These are phyloP conservation scores for Brachionus sp. DNA, from an alignment of 1,140 invertebrate genomes.

Conservation along the genomic window DNA sequence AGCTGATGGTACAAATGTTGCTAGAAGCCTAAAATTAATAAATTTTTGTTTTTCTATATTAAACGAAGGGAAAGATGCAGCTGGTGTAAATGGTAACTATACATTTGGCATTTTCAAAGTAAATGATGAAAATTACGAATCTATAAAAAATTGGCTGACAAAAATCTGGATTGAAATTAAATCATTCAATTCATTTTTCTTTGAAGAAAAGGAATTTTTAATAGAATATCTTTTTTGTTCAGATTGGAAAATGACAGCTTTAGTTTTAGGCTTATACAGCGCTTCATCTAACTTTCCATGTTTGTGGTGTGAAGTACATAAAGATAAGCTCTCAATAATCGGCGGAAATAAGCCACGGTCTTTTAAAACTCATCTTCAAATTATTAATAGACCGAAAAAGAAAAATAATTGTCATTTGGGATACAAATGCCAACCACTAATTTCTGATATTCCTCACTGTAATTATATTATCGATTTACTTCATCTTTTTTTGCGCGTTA, in stretches of 20 bases:
- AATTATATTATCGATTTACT: not conserved
- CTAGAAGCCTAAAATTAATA: not conserved
- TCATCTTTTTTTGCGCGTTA: not conserved
- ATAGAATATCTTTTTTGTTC: not conserved
- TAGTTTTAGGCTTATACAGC: not conserved
- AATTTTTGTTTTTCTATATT: not conserved
- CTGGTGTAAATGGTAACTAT: not conserved
- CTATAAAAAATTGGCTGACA: not conserved
- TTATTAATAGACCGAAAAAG: not conserved
- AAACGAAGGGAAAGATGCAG: not conserved
- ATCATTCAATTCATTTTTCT: not conserved
- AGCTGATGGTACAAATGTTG: not conserved
- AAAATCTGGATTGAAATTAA: not conserved
- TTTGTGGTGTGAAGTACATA: not conserved
- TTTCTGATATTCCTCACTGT: not conserved
- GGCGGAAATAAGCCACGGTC: not conserved
- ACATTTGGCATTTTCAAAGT: not conserved
- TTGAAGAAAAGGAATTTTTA: not conserved
- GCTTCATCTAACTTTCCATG: not conserved
- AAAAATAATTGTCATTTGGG: not conserved
- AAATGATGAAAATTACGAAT: not conserved
- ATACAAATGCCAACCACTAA: not conserved
- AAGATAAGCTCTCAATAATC: not conserved
- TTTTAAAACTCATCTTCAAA: not conserved
- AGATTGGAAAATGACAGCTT: not conserved